Conservation (phyloP, 2,888 invertebrate species). For the Drosophila sordidapex region DNA sequence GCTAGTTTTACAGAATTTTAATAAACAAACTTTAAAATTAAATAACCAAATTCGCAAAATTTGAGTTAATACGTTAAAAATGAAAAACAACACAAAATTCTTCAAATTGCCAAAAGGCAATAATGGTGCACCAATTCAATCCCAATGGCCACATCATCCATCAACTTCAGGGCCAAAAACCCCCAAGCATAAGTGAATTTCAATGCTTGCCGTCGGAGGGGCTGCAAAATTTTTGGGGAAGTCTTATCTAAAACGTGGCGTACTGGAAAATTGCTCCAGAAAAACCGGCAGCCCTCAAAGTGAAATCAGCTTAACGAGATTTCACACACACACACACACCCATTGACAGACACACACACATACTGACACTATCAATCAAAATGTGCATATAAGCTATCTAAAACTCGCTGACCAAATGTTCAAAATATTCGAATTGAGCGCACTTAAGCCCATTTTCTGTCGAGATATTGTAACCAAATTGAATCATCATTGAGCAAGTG, state of each 20-base stretch:
- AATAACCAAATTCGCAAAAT: background rate
- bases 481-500: constrained; percentile 56
- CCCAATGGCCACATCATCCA: constrained; percentile 52
- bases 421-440: constrained; percentile 63
- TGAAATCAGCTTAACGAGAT: constrained; percentile 59
- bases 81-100: constrained; percentile 30
- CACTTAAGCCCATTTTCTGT: constrained; percentile 59
- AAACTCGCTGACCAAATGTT: constrained; percentile 59
- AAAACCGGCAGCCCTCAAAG: constrained; percentile 40
- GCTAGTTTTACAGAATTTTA: background rate
- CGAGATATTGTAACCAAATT: constrained; percentile 65
- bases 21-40: background rate
- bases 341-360: constrained; percentile 16
- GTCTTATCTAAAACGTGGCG: constrained; percentile 53
- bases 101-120: constrained; percentile 27
- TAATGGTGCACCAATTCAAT: background rate
- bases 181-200: constrained; percentile 26
- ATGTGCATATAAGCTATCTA: constrained; percentile 58
- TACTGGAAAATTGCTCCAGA: constrained; percentile 44
- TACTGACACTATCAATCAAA: constrained; percentile 66
- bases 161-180: constrained; percentile 52
- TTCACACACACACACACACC: constrained; percentile 3
- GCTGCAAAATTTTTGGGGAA: constrained; percentile 12
- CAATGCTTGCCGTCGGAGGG: constrained; percentile 40
- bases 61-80: constrained; percentile 34